Evolutionary conservation across 2,797 vertebrate genomes (phyloP).

Genomic region (Eulemur coronatus): DNA sequence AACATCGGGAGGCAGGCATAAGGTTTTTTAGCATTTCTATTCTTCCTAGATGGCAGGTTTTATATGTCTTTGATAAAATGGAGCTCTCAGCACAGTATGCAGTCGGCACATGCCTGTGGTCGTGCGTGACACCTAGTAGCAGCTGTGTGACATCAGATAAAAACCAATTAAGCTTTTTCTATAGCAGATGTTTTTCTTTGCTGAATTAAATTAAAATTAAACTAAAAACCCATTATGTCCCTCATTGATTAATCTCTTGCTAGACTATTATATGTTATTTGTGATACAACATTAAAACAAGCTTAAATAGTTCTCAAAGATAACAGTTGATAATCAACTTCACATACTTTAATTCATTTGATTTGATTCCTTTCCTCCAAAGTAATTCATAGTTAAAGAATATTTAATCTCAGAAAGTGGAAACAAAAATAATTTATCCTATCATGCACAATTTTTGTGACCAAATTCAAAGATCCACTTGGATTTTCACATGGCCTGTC

Average conservation of each 20-base stretch:
- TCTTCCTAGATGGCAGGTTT: background rate
- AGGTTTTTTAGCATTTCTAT: background rate
- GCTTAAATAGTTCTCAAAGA: background rate
- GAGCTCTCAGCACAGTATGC: background rate
- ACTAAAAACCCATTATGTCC: background rate
- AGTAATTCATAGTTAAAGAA: background rate
- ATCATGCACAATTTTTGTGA: background rate
- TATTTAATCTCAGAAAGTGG: background rate
- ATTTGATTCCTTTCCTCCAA: background rate
- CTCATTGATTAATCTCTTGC: background rate
- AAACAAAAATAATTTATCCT: background rate
- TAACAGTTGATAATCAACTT: background rate
- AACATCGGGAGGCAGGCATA: too few species aligned
- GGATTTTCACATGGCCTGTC: background rate
- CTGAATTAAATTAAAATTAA: slow-evolving; percentile 38
- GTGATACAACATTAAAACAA: background rate
- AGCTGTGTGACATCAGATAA: background rate
- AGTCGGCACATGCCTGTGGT: background rate
- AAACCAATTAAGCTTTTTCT: slow-evolving; percentile 27
- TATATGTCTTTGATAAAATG: background rate
- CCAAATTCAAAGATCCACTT: background rate
- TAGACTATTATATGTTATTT: background rate
- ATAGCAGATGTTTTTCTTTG: slow-evolving; percentile 38
- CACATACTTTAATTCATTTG: background rate
- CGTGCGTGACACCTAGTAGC: background rate